Evolutionary conservation across 2,797 vertebrate species (phyloP).

Genomic region (Halcyon chelicuti): DNA sequence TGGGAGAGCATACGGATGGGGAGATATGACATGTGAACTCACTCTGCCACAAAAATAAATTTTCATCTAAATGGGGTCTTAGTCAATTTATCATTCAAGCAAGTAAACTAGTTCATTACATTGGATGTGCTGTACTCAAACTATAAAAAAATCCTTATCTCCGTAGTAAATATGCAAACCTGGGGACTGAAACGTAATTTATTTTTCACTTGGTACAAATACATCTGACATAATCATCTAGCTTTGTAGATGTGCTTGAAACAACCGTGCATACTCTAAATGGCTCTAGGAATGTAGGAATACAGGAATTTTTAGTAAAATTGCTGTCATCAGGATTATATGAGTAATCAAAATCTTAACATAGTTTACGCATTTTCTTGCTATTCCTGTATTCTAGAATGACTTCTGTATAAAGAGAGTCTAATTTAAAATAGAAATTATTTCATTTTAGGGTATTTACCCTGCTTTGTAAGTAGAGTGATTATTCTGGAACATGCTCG

Average conservation of each 20-base stretch:
- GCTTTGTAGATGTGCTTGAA: background rate
- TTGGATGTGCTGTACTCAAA: background rate
- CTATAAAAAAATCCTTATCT: background rate
- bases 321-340: background rate
- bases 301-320: conserved; percentile 4
- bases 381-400: background rate
- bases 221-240: background rate
- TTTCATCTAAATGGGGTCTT: background rate
- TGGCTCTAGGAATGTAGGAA: background rate
- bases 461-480: background rate
- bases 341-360: conserved; percentile 41
- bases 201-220: conserved; percentile 6
- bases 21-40: background rate
- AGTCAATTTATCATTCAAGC: background rate
- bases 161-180: conserved; percentile 23
- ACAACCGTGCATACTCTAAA: background rate
- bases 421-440: conserved; percentile 4
- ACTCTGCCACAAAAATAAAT: conserved; percentile 10
- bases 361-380: background rate
- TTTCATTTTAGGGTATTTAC: conserved; percentile 39
- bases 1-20: background rate
- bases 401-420: background rate
- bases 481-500: conserved; percentile 42
- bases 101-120: conserved; percentile 6
- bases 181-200: background rate